Evolutionary conservation across 1,140 invertebrate genomes (phyloP), one percentile per base, ranked within the genome.

Genomic region (Pseudobourletiella spinata): DNA sequence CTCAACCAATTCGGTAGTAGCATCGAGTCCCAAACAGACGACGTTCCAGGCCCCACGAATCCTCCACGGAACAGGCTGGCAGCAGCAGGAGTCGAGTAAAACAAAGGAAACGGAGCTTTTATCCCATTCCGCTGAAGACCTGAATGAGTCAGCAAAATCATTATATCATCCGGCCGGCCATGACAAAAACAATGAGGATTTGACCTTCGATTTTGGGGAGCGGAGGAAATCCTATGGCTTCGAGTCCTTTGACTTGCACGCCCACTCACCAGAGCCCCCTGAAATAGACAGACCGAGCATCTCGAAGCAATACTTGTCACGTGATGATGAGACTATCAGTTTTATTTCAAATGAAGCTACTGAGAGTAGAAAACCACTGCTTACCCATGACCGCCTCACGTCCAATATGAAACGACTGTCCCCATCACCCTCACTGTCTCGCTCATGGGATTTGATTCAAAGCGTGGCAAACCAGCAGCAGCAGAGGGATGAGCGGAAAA

Each of bases 191-290:
- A 44, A 44, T 30, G 35, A 50, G 20, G 52, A 39, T 28, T 59
- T 58, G 50, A 57, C 62, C 56, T 64, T 64, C 54, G 64, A 63
- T 61, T 67, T 61, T 24, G 50, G 28, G 28, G 48, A 64, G 25
- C 42, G 66, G 46, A 61, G 63, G 32, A 64, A 68, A 68, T 68
- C 66, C 11, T 68, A 64, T 42, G 66, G 63, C 16, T 68, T 68
- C 28, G 66, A 68, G 44, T 59, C 59, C 16, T 61, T 64, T 30
- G 65, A 63, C 44, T 1, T 39, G 48, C 30, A 26, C 22, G 16
- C 32, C 42, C 15, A 35, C 24, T 14, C 50, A 8, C 50, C 59
- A 18, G 11, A 11, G 6, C 6, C 6, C 44, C 6, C 6, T 22
- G 16, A 3, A 26, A n/a, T n/a, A 18, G 8, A 35, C 22, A n/a